Conservation (phyloP, 2,113 vertebrate genomes). For the Psophia crepitans region DNA sequence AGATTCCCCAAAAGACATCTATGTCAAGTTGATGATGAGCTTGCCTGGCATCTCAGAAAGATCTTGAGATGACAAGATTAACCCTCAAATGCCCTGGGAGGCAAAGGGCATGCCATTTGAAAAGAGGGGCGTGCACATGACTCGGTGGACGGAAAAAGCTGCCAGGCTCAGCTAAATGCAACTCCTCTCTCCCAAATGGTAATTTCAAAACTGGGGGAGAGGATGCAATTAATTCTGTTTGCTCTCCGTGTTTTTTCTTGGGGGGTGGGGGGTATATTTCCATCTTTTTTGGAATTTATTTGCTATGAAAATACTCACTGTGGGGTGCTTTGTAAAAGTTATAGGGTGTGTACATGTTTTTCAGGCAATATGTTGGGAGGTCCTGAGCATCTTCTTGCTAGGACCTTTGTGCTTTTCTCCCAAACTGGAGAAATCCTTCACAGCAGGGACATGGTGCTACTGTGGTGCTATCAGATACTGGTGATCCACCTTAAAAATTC, state of each 20-base stretch:
- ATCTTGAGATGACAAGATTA: constrained; percentile 69
- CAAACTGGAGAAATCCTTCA: neutral
- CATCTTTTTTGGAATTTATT: neutral
- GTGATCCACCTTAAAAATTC: neutral
- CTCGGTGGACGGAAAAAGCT: neutral
- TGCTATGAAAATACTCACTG: neutral
- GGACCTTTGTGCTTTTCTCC: neutral
- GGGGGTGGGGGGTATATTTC: accelerated
- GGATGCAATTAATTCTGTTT: neutral
- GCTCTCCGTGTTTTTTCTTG: neutral
- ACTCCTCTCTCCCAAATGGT: neutral
- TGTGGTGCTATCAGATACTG: neutral
- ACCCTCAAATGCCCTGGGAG: constrained; percentile 49
- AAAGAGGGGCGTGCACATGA: neutral
- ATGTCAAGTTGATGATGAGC: constrained; percentile 75
- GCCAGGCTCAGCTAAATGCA: neutral
- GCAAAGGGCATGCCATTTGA: constrained; percentile 39
- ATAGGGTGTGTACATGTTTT: accelerated
- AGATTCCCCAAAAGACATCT: constrained; percentile 72
- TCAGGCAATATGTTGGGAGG: neutral
- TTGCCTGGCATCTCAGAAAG: constrained; percentile 66
- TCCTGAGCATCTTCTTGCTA: neutral
- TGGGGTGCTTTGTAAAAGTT: too few relatives aligned
- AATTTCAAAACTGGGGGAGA: neutral
- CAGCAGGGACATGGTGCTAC: neutral